Conservation (phyloP, 1,140 invertebrate genomes). For the Leucophenga varia region DNA sequence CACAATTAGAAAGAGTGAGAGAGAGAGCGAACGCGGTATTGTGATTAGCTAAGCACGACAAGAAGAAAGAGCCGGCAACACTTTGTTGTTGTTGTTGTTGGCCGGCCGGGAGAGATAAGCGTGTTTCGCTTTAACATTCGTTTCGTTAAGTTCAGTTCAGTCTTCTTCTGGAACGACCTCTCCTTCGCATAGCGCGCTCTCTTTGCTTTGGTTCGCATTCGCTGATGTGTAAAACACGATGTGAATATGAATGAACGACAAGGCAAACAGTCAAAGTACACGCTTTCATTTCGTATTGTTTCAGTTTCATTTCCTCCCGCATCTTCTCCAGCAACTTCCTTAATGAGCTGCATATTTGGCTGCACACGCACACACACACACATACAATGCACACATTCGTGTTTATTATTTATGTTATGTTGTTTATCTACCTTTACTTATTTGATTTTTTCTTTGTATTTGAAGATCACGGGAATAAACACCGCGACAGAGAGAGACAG, state of each 20-base stretch:
- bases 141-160: slow-evolving; percentile 19
- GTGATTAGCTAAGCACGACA: slow-evolving; percentile 23
- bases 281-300: slow-evolving; percentile 34
- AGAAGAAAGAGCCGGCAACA: slow-evolving; percentile 1
- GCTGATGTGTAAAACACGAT: slow-evolving; percentile 33
- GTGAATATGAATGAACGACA: slow-evolving; percentile 49
- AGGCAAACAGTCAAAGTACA: slow-evolving; percentile 39
- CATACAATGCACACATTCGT: slow-evolving; percentile 8
- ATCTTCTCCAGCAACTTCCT: not conserved
- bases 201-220: slow-evolving; percentile 15
- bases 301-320: slow-evolving; percentile 19
- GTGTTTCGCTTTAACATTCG: not conserved
- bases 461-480: slow-evolving; percentile 18
- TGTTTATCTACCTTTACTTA: slow-evolving; percentile 21
- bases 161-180: slow-evolving; percentile 10
- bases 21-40: slow-evolving; percentile 9
- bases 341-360: slow-evolving; percentile 6
- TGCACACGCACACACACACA: not conserved
- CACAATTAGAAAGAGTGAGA: not conserved
- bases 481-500: too few species aligned
- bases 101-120: slow-evolving; percentile 23
- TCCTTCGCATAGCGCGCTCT: slow-evolving; percentile 1
- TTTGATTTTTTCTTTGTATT: not conserved
- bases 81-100: too few species aligned
- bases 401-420: too few species aligned